Conservation (phyloP, 2,113 vertebrate species). For the Amblyopsis rosae region DNA sequence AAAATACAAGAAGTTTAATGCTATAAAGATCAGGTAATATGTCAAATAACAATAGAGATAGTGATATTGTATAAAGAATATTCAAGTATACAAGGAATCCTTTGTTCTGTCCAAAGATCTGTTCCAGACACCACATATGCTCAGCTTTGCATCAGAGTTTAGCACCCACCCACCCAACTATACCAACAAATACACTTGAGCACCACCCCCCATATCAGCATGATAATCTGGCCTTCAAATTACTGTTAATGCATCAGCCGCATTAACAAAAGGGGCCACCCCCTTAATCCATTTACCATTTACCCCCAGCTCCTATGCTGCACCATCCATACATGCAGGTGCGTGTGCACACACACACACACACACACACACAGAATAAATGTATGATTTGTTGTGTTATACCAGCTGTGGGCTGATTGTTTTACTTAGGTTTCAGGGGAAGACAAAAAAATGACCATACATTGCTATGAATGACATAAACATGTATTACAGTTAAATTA, state of each 20-base stretch:
- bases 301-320: conserved; percentile 3
- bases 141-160: conserved; percentile 64
- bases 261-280: neutral
- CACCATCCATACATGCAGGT: neutral
- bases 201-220: conserved; percentile 39
- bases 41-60: conserved; percentile 51
- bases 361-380: neutral
- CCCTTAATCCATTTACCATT: no score
- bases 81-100: neutral
- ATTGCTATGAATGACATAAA: neutral
- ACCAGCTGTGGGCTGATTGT: conserved; percentile 26
- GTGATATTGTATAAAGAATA: conserved; percentile 24
- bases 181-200: neutral
- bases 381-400: neutral
- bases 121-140: conserved; percentile 69
- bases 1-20: conserved; percentile 42
- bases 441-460: neutral
- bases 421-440: neutral
- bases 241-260: conserved; percentile 61
- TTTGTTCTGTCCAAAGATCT: conserved; percentile 63
- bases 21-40: conserved; percentile 39
- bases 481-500: no score
- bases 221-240: conserved; percentile 57
- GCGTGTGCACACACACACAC: neutral
- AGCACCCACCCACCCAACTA: conserved; percentile 48